Conservation (phyloP, 2,888 invertebrate genomes). For the Lepidochrysops patricia region DNA sequence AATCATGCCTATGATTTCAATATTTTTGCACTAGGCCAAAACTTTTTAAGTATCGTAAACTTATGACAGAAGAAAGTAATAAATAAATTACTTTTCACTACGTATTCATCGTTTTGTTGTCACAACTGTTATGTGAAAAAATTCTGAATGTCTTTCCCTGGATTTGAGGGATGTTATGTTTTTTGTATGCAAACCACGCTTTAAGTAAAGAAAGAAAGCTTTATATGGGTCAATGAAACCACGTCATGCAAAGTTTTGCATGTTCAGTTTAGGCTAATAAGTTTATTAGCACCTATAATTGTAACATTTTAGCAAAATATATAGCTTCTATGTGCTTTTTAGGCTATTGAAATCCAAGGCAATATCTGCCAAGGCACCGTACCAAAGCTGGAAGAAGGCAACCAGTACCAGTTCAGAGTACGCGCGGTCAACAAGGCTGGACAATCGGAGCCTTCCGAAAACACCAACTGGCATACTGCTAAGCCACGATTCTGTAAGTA, state of each 20-base stretch:
- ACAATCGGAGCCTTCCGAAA: conserved; percentile 91
- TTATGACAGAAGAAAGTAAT: background rate
- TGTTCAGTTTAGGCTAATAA: too few relatives aligned
- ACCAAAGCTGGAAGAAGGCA: conserved; percentile 91
- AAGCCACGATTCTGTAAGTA: conserved; percentile 90
- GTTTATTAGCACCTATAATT: background rate
- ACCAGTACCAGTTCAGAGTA: conserved; percentile 95
- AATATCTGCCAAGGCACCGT: conserved; percentile 91
- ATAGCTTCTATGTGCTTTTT: background rate
- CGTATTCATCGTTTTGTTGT: background rate
- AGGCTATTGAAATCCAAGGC: conserved; percentile 87
- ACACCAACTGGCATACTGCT: conserved; percentile 92
- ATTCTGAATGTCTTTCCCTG: too few relatives aligned
- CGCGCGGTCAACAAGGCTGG: conserved; percentile 98
- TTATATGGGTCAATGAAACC: too few relatives aligned
- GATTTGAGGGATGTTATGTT: too few relatives aligned
- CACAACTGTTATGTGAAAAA: too few relatives aligned
- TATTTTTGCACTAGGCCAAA: background rate
- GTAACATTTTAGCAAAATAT: background rate
- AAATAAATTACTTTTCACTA: background rate
- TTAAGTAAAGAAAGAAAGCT: too few relatives aligned
- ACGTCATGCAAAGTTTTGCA: too few relatives aligned
- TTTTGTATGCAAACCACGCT: too few relatives aligned
- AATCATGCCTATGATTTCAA: background rate
- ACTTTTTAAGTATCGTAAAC: background rate